Evolutionary conservation across 2,888 invertebrate genomes (phyloP), one percentile per base, ranked within the genome.

Genomic region (Pollenia amentaria): DNA sequence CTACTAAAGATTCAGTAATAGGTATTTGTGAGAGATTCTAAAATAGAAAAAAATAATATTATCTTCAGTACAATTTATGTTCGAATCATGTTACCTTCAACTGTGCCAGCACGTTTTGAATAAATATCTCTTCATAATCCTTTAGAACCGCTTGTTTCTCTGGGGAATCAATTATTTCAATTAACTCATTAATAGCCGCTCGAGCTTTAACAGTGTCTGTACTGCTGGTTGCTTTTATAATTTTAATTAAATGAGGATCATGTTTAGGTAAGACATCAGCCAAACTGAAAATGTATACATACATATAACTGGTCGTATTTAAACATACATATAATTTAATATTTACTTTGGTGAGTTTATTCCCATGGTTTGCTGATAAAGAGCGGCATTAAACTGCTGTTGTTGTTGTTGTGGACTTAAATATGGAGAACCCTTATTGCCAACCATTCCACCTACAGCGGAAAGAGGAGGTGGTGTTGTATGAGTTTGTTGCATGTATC

Each of bases 161-260:
- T 1, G 91, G 91, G 12, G 92, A 91, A 77, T 93, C 93, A 67
- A 93, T 90, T 38, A 93, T 93, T 80, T 93, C 93, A 3, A 90
- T 90, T 3, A 93, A 86, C 87, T 94, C 93, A 87, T 93, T 93
- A 16, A 94, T 91, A 9, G 93, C 92, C 3, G 93, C 93, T 29
- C 94, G 91, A 0, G 96, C 95, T 65, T 94, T 94, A 9, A 94
- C 92, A 10, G 96, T 94, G 90, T 96, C 96, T 14, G 94, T 93
- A 91, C 95, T 95, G 55, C 95, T 95, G 87, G 97, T 95, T 87
- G 95, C 95, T 51, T 95, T 94, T 88, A 93, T 94, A 88, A 92
- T 94, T 92, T 92, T 94, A 88, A 92, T 92, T 89, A 93, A 90
- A 83, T 91, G 93, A 42, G 92, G 93, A 90, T 93, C 94, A 84